Percentiles rank a stretch among this genome's conserved stretches.
These are phyloP conservation scores for Cryptops parisi DNA, from an alignment of 2,888 invertebrate species.

Conservation along the genomic window DNA sequence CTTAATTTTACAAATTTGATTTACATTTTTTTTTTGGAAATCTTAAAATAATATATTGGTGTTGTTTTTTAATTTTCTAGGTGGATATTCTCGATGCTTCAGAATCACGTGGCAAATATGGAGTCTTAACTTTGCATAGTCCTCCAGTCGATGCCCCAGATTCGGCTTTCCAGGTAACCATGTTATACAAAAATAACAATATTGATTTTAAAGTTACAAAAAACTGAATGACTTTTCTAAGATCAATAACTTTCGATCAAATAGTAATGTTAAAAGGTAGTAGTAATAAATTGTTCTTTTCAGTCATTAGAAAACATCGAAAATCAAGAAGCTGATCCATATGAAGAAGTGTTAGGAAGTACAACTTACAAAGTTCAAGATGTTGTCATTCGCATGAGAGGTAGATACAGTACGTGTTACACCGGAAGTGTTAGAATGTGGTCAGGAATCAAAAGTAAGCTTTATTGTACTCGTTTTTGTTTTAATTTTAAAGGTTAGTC, in stretches of 20 bases:
- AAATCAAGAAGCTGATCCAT: conserved; percentile 54
- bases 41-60: too few relatives aligned
- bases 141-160: conserved; percentile 17
- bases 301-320: conserved; percentile 35
- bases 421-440: conserved; percentile 22
- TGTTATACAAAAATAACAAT: too few relatives aligned
- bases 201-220: too few relatives aligned
- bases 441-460: conserved; percentile 23
- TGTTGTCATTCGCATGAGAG: conserved; percentile 49
- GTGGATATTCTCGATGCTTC: conserved; percentile 25
- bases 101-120: conserved; percentile 23
- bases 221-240: too few relatives aligned
- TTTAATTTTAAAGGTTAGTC: too few relatives aligned
- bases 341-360: conserved; percentile 7
- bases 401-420: conserved; percentile 21
- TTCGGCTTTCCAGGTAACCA: conserved; percentile 15
- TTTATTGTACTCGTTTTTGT: neutral
- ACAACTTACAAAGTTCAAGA: conserved; percentile 61
- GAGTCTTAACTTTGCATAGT: conserved; percentile 22
- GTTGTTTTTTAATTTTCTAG: conserved; percentile 18
- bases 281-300: neutral
- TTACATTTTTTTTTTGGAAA: too few relatives aligned
- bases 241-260: too few relatives aligned
- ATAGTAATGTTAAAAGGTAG: too few relatives aligned
- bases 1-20: too few relatives aligned